Conservation (phyloP, 2,113 vertebrate genomes). For the Nestor notabilis region DNA sequence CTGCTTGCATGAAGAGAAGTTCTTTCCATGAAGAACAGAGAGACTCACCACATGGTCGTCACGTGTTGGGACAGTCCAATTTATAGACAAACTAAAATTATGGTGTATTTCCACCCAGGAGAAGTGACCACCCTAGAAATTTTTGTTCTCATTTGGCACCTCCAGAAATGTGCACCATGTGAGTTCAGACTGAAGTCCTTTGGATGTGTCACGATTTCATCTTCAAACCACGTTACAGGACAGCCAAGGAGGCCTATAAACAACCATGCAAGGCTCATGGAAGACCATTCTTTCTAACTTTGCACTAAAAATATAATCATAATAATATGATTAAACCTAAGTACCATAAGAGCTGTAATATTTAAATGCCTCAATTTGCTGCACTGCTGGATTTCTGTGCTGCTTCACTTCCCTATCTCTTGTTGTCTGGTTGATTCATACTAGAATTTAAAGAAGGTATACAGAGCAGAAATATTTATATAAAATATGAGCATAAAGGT, state of each 20-base stretch:
- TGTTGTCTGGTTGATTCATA: not conserved
- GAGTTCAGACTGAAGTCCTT: not conserved
- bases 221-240: not conserved
- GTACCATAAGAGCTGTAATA: not conserved
- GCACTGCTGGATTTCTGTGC: not conserved
- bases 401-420: not conserved
- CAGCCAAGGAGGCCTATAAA: not conserved
- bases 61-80: not conserved
- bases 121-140: not conserved
- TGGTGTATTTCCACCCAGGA: not conserved
- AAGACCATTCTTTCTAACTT: not conserved
- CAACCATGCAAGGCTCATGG: not conserved
- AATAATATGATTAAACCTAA: not conserved
- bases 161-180: not conserved
- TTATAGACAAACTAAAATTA: not conserved
- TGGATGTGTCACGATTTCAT: not conserved
- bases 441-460: not conserved
- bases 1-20: not conserved
- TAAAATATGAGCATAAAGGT: not conserved
- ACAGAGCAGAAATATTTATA: not conserved
- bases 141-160: not conserved
- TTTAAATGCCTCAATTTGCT: not conserved
- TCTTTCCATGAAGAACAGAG: not conserved
- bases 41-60: not conserved
- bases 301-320: not conserved